Evolutionary conservation across 2,888 invertebrate species (phyloP).

Genomic region (Abscondita cerata): DNA sequence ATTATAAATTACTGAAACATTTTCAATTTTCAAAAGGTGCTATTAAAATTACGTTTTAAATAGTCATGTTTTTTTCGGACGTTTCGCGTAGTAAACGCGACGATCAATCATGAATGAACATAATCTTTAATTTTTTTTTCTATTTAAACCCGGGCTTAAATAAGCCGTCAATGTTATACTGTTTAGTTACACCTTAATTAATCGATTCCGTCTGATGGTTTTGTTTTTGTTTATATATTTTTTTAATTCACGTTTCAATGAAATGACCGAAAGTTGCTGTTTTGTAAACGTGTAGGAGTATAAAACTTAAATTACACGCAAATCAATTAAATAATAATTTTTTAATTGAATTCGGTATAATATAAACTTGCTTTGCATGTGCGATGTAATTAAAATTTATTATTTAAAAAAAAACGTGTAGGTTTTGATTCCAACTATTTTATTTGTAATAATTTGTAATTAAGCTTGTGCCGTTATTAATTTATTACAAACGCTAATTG

Average conservation of each 20-base stretch:
- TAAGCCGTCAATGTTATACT: conserved; percentile 37
- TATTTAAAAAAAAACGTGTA: conserved; percentile 4
- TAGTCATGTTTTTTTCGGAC: not conserved
- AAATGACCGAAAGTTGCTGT: too few species aligned
- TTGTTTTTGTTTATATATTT: too few species aligned
- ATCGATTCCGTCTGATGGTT: conserved; percentile 8
- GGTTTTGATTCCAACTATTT: not conserved
- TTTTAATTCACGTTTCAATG: too few species aligned
- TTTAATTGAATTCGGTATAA: conserved; percentile 6
- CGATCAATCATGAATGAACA: conserved; percentile 31
- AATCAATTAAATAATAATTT: conserved; percentile 5
- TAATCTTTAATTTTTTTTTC: conserved; percentile 13
- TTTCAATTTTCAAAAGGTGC: conserved; percentile 7
- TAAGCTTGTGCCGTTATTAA: not conserved
- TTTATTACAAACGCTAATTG: too few species aligned
- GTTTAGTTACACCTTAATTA: conserved; percentile 36
- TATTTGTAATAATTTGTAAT: conserved; percentile 1
- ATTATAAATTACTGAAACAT: not conserved
- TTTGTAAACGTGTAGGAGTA: too few species aligned
- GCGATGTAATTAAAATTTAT: conserved; percentile 4
- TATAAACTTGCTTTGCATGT: conserved; percentile 1
- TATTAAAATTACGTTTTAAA: conserved; percentile 3
- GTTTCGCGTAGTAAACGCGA: conserved; percentile 26
- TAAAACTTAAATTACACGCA: too few species aligned
- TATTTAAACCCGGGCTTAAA: conserved; percentile 19